phyloP scores from a whole-genome alignment of 2,888 invertebrate genomes.

The Lithodes maja region DNA sequence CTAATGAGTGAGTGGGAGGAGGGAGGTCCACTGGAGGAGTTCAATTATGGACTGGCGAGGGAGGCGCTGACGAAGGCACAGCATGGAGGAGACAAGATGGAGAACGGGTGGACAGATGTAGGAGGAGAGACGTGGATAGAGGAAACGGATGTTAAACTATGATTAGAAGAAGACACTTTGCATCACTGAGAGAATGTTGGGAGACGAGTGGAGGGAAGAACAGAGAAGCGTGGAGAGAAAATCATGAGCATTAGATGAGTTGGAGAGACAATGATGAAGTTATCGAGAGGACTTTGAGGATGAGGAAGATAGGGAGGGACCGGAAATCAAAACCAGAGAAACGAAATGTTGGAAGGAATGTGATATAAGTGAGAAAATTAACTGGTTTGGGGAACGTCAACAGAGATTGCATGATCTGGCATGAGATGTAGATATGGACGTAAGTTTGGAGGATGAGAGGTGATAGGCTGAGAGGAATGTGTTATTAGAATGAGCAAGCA shows the following conservation, averaged over 20 bases:
- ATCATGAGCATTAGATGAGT: background rate
- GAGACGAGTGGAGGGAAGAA: background rate
- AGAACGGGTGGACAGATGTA: background rate
- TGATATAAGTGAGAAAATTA: background rate
- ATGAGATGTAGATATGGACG: background rate
- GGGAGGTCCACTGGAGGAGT: background rate
- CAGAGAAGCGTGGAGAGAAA: background rate
- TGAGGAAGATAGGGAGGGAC: too few relatives aligned
- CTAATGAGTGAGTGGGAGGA: background rate
- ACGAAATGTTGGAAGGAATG: background rate
- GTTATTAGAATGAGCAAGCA: too few relatives aligned
- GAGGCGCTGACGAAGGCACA: constrained; percentile 1
- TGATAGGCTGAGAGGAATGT: background rate
- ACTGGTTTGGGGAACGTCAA: background rate
- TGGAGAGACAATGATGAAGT: background rate
- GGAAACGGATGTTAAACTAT: too few relatives aligned
- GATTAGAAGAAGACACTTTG: too few relatives aligned
- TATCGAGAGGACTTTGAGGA: too few relatives aligned
- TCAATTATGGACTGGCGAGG: background rate
- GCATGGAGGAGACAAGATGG: constrained; percentile 2
- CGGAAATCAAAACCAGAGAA: background rate
- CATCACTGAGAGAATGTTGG: background rate
- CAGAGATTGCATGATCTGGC: background rate
- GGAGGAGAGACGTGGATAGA: too few relatives aligned
- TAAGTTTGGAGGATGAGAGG: background rate